A percentile compares a stretch with the other conserved stretches of the same genome.
Evolutionary conservation across 1,140 invertebrate species (phyloP).

Genomic region (Neodiprion virginianus): DNA sequence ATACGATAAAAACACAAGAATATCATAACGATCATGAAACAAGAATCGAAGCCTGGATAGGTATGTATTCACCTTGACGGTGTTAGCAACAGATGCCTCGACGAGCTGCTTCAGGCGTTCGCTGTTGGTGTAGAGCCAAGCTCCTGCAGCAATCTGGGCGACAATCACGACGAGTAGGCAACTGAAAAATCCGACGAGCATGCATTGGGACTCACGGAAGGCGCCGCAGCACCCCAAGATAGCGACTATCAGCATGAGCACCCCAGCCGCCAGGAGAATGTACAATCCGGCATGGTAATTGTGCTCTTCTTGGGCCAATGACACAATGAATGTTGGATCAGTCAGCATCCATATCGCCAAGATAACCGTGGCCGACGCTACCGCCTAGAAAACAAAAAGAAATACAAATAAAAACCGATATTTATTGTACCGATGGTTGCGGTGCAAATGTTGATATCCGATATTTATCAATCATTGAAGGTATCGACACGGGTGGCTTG

Average conservation of each 20-base stretch:
- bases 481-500: too few relatives aligned
- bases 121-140: slow-evolving; percentile 75
- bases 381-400: slow-evolving; percentile 67
- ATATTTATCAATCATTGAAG: too few relatives aligned
- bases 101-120: slow-evolving; percentile 72
- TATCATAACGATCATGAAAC: neutral
- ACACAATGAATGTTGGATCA: slow-evolving; percentile 76
- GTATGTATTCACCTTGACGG: slow-evolving; percentile 62
- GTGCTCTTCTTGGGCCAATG: slow-evolving; percentile 71
- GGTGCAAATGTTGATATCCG: too few relatives aligned
- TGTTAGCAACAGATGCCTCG: slow-evolving; percentile 67
- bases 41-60: neutral
- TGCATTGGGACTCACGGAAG: slow-evolving; percentile 83
- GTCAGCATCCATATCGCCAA: slow-evolving; percentile 79
- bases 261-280: slow-evolving; percentile 79
- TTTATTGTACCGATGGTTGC: neutral
- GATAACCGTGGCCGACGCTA: slow-evolving; percentile 72
- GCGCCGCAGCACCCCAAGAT: slow-evolving; percentile 93
- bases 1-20: slow-evolving; percentile 4
- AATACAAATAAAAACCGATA: slow-evolving; percentile 9
- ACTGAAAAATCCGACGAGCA: slow-evolving; percentile 82
- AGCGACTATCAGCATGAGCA: slow-evolving; percentile 82
- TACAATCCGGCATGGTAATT: slow-evolving; percentile 77
- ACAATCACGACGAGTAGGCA: slow-evolving; percentile 78
- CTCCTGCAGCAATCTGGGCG: slow-evolving; percentile 76